Conservation (phyloP, 1,140 invertebrate species). For the Dreissena polymorpha region DNA sequence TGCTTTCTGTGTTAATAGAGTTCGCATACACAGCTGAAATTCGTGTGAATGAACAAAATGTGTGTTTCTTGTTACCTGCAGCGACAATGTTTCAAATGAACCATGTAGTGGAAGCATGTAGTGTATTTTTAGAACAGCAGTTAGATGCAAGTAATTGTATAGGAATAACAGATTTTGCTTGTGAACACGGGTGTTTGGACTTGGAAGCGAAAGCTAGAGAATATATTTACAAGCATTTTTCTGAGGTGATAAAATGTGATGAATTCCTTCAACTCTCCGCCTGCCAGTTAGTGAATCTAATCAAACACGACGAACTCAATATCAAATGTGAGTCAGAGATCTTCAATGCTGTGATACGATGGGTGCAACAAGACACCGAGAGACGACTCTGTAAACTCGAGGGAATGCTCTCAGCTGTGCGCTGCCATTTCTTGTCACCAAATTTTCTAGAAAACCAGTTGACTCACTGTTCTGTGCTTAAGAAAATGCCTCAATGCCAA, state of each 20-base stretch:
- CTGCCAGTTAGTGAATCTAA: slow-evolving; percentile 89
- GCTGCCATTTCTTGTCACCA: slow-evolving; percentile 95
- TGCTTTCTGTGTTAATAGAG: slow-evolving; percentile 90
- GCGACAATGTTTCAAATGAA: slow-evolving; percentile 96
- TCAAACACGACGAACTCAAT: slow-evolving; percentile 93
- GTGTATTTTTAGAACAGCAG: slow-evolving; percentile 93
- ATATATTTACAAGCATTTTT: slow-evolving; percentile 94
- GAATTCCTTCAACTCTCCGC: slow-evolving; percentile 92
- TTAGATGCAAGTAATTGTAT: slow-evolving; percentile 96
- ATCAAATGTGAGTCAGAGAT: slow-evolving; percentile 93
- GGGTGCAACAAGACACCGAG: slow-evolving; percentile 93
- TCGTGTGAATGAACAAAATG: slow-evolving; percentile 92
- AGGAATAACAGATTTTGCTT: slow-evolving; percentile 94
- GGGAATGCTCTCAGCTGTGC: slow-evolving; percentile 90
- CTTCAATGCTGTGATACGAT: slow-evolving; percentile 94
- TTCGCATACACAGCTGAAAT: slow-evolving; percentile 96
- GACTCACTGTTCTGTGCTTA: slow-evolving; percentile 92
- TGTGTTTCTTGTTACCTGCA: slow-evolving; percentile 93
- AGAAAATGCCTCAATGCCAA: slow-evolving; percentile 90
- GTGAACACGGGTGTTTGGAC: slow-evolving; percentile 92
- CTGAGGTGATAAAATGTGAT: slow-evolving; percentile 93
- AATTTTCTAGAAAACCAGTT: slow-evolving; percentile 95
- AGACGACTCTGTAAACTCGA: slow-evolving; percentile 91
- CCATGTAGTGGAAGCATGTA: slow-evolving; percentile 95
- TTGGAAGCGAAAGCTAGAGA: slow-evolving; percentile 92